These are phyloP conservation scores for Trichomalopsis sarcophagae DNA, from an alignment of 1,140 invertebrate genomes.

Conservation along the genomic window DNA sequence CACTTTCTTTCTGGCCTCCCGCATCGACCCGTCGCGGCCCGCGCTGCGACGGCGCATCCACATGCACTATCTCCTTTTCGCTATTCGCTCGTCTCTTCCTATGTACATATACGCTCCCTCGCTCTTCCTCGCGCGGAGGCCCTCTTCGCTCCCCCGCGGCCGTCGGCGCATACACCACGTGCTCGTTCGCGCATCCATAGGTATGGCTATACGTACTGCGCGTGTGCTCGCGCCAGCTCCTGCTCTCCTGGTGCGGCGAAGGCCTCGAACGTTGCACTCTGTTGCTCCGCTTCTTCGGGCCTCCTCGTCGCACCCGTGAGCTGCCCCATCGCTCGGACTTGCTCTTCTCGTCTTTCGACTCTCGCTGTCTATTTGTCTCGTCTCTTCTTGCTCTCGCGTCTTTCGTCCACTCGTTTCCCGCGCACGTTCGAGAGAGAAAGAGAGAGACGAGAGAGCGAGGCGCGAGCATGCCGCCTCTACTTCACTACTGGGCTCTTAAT, in stretches of 20 bases:
- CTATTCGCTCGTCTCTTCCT: slow-evolving; percentile 38
- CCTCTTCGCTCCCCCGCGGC: background rate
- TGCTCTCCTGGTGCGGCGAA: slow-evolving; percentile 72
- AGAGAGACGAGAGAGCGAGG: background rate
- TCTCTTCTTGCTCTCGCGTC: slow-evolving; percentile 35
- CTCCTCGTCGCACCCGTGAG: slow-evolving; percentile 63
- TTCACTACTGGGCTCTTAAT: slow-evolving; percentile 72
- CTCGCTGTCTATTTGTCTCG: slow-evolving; percentile 22
- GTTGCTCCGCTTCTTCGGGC: slow-evolving; percentile 67
- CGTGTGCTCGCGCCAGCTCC: slow-evolving; percentile 47
- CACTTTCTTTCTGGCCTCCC: background rate
- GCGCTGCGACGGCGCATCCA: background rate
- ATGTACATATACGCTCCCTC: slow-evolving; percentile 49
- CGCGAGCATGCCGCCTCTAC: slow-evolving; percentile 60
- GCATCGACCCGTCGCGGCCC: too few species aligned
- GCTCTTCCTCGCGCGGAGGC: background rate
- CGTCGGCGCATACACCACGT: background rate
- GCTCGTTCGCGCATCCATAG: background rate
- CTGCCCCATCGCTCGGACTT: slow-evolving; percentile 46
- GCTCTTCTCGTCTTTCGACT: slow-evolving; percentile 32
- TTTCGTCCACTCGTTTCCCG: background rate
- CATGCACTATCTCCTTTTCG: background rate
- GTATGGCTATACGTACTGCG: background rate
- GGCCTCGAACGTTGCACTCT: slow-evolving; percentile 72
- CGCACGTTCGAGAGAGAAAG: background rate